Conservation (phyloP, 2,797 vertebrate species). For the Labeo calbasu region DNA sequence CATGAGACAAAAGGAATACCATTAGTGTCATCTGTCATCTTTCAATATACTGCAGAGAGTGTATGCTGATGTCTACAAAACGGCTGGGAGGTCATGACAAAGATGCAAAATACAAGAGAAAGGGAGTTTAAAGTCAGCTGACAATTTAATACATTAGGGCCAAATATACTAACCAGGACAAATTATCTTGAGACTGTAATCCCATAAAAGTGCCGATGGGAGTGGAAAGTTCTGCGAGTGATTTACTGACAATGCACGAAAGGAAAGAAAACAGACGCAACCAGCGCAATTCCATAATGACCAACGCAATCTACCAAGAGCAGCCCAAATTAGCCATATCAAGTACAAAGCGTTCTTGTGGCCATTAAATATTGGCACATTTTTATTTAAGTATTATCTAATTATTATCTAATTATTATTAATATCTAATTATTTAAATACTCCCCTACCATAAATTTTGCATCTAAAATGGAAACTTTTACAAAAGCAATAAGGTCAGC, state of each 20-base stretch:
- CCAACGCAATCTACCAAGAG: not conserved
- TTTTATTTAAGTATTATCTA: too few species aligned
- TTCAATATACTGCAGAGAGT: constrained; percentile 1
- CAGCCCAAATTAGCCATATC: not conserved
- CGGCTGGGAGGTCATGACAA: not conserved
- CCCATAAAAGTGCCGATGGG: not conserved
- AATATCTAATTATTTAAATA: not conserved
- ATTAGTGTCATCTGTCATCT: constrained; percentile 31
- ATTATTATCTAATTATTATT: too few species aligned
- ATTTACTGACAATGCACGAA: not conserved
- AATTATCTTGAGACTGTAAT: not conserved
- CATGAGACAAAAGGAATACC: constrained; percentile 19
- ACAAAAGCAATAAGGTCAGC: not conserved
- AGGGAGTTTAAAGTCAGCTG: not conserved
- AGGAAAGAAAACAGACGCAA: not conserved
- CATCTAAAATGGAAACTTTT: not conserved
- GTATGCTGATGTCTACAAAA: not conserved
- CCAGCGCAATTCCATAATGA: not conserved
- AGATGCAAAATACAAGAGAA: not conserved
- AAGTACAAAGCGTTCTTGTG: not conserved
- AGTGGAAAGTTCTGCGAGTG: not conserved
- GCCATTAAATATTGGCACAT: not conserved
- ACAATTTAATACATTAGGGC: not conserved
- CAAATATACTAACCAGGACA: not conserved
- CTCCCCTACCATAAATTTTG: not conserved